Percentiles rank a stretch among this genome's conserved stretches.
phyloP scores from a whole-genome alignment of 2,888 invertebrate genomes.

The Reticulitermes lucifugus region DNA sequence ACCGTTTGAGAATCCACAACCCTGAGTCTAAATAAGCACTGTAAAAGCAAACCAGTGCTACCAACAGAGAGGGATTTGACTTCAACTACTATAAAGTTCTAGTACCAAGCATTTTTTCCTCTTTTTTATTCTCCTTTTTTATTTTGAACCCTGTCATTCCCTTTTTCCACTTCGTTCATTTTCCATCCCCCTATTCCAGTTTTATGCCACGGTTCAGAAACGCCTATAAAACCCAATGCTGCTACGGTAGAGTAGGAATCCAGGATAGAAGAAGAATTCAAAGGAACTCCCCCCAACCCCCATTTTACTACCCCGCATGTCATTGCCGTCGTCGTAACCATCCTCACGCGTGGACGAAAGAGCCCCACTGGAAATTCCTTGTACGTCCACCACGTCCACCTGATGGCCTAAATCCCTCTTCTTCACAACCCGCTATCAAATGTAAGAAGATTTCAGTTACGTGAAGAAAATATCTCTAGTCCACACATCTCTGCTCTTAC shows the following conservation, averaged over 20 bases:
- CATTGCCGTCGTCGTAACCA: constrained; percentile 7
- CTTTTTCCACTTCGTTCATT: constrained; percentile 17
- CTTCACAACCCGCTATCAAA: not conserved
- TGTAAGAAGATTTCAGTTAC: not conserved
- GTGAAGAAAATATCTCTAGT: not conserved
- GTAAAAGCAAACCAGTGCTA: constrained; percentile 8
- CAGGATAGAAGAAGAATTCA: constrained; percentile 15
- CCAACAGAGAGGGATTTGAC: not conserved
- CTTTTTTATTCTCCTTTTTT: not conserved
- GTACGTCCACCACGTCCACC: not conserved
- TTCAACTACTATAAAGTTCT: not conserved
- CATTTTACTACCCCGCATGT: constrained; percentile 18
- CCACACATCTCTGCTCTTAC: too few species aligned
- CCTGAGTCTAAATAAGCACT: not conserved
- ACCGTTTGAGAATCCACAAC: too few species aligned
- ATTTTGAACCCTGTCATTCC: not conserved
- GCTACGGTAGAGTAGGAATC: not conserved
- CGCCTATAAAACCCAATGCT: constrained; percentile 30
- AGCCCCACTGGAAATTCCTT: constrained; percentile 6
- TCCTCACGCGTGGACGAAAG: constrained; percentile 7
- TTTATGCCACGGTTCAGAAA: constrained; percentile 33
- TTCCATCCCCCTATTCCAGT: constrained; percentile 14
- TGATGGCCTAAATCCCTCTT: not conserved
- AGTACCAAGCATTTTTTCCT: not conserved
- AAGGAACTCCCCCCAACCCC: not conserved